Base-by-base conservation (phyloP, 1,140 invertebrate species). In the Semibalanus balanoides region DNA sequence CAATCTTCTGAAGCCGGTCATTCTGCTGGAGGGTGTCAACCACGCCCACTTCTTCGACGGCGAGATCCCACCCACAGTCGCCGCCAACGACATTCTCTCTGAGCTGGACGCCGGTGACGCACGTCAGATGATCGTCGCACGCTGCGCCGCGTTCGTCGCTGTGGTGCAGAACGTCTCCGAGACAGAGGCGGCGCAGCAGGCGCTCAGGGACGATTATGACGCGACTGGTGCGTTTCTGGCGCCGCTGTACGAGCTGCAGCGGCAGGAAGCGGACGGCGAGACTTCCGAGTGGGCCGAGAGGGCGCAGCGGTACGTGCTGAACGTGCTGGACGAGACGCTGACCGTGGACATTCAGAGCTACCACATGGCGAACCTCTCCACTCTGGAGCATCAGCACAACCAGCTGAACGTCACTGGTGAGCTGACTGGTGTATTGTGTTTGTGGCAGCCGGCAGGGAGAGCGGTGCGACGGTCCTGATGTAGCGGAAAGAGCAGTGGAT, bases 11-110 rank as follows among this genome's bases (percentile, higher is more conserved):
- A 77, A 74, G 31, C 76, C 77, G n/a, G 76, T 77, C 9, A 71
- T 78, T 35, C 64, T 78, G 19, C 30, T 78, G 76, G 72, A 74
- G 29, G 76, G 75, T 25, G 76, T 78, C 29, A 75, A 78, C 77
- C 77, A 78, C 73, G 77, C 77, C 74, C 77, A 78, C 73, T 78
- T 78, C 31, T 76, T 74, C 29, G 75, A 73, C 22, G 77, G 77
- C n/a, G 77, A 78, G 11, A 74, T 35, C 22, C 77, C 77, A 17
- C 31, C 77, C 0, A 64, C 73, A 3, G 77, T 78, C n/a, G 76
- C 31, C 31, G 28, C 25, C 3, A 69, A 74, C 22, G 77, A 78
- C 73, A 77, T 78, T 73, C 76, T 78, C 31, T 78, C 77, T 25
- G 76, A 76, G 14, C 43, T 77, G 51, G 51, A 64, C 51, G 51